These are phyloP conservation scores for Lerista edwardsae DNA, from an alignment of 2,797 vertebrate species.

Conservation along the genomic window DNA sequence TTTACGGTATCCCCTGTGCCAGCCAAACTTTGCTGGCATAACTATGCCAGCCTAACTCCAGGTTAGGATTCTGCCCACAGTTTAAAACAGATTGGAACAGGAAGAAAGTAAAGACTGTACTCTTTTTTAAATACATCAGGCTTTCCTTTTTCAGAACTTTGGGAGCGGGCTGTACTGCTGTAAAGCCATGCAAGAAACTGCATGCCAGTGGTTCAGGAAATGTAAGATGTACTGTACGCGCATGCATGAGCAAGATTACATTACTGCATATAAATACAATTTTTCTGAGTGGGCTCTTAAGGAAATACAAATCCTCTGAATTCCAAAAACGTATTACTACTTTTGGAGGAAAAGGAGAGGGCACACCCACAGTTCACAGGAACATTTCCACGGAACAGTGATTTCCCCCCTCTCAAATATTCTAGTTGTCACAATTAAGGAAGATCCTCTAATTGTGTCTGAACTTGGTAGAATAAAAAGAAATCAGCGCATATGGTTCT, in stretches of 20 bases:
- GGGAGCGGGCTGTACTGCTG: neutral
- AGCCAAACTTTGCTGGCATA: too few relatives aligned
- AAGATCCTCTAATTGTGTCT: rapidly evolving
- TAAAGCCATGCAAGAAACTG: neutral
- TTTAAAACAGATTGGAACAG: constrained; percentile 18
- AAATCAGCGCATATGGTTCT: neutral
- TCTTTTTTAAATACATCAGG: neutral
- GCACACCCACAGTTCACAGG: neutral
- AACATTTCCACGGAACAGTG: neutral
- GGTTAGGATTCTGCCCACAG: too few relatives aligned
- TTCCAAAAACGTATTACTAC: neutral
- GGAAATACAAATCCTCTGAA: neutral
- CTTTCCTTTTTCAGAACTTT: neutral
- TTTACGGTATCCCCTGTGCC: too few relatives aligned
- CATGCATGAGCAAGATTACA: neutral
- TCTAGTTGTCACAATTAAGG: neutral
- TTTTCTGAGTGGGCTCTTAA: neutral
- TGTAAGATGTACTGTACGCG: neutral
- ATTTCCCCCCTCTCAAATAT: neutral
- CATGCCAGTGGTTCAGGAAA: neutral
- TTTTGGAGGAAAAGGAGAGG: constrained; percentile 25
- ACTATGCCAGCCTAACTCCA: too few relatives aligned
- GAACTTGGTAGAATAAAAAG: neutral
- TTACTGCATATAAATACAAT: constrained; percentile 5
- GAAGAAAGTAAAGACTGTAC: neutral